Evolutionary conservation across 2,888 invertebrate species (phyloP).

Genomic region (Drosophila austrosaltans): DNA sequence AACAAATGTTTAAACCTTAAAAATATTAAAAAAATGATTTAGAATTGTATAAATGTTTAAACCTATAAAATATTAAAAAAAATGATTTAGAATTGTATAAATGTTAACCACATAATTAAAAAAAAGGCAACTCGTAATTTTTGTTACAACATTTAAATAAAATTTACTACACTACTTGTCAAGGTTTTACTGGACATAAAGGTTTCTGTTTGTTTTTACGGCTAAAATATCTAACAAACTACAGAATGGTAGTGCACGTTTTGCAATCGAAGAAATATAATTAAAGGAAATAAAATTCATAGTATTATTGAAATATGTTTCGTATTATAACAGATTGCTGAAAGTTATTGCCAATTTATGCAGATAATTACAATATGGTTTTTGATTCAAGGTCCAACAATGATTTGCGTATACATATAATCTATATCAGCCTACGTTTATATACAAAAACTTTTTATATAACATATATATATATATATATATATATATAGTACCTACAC

Average conservation of each 20-base stretch:
- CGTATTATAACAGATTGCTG: neutral
- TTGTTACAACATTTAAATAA: neutral
- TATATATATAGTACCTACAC: too few species aligned
- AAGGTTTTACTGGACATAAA: neutral
- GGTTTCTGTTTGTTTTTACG: too few species aligned
- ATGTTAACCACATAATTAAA: neutral
- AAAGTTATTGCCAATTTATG: constrained; percentile 1
- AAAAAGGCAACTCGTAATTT: neutral
- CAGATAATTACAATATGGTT: neutral
- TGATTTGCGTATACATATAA: neutral
- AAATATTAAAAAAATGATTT: neutral
- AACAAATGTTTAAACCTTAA: too few species aligned
- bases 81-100: neutral
- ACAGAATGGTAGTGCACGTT: too few species aligned
- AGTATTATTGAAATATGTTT: neutral
- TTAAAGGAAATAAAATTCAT: neutral
- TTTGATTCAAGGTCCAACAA: neutral
- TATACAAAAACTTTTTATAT: neutral
- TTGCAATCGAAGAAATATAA: neutral
- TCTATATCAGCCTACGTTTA: neutral
- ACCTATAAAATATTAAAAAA: too few species aligned
- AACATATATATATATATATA: neutral
- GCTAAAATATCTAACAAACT: too few species aligned
- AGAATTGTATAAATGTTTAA: neutral
- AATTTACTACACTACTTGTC: neutral